A percentile compares a stretch with the other conserved stretches of the same genome.
Evolutionary conservation across 2,113 vertebrate genomes (phyloP).

Genomic region (Rhea pennata): DNA sequence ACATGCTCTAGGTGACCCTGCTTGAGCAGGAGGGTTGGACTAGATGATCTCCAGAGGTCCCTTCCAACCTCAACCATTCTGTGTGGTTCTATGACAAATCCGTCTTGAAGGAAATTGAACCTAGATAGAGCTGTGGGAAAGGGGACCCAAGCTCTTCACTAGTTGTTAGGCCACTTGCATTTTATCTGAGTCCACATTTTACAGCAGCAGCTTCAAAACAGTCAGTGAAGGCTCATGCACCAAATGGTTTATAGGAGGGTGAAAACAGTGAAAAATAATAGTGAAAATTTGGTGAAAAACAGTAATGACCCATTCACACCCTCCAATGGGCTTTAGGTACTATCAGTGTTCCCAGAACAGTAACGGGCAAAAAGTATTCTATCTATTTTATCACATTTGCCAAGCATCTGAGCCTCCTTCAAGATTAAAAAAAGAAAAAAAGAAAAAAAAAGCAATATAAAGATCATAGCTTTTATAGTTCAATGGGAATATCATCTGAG

Average conservation of each 20-base stretch:
- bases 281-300: background rate
- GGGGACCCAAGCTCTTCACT: background rate
- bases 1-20: too few relatives aligned
- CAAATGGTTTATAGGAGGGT: background rate
- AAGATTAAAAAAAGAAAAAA: background rate
- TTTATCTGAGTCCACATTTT: background rate
- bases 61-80: too few relatives aligned
- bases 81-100: too few relatives aligned
- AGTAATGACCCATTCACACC: background rate
- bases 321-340: background rate
- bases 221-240: background rate
- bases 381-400: background rate
- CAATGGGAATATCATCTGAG: background rate
- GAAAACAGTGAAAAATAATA: too few relatives aligned
- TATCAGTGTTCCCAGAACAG: background rate
- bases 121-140: background rate
- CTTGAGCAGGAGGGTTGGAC: too few relatives aligned
- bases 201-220: background rate
- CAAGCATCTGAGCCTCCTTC: background rate
- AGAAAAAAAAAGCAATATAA: background rate
- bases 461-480: background rate
- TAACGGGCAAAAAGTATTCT: background rate
- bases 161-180: background rate
- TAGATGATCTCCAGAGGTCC: too few relatives aligned
- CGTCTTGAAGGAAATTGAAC: background rate